A percentile compares a stretch with the other conserved stretches of the same genome.
Conservation (phyloP, 2,888 invertebrate species). For the Tenthredo scrophulariae region DNA sequence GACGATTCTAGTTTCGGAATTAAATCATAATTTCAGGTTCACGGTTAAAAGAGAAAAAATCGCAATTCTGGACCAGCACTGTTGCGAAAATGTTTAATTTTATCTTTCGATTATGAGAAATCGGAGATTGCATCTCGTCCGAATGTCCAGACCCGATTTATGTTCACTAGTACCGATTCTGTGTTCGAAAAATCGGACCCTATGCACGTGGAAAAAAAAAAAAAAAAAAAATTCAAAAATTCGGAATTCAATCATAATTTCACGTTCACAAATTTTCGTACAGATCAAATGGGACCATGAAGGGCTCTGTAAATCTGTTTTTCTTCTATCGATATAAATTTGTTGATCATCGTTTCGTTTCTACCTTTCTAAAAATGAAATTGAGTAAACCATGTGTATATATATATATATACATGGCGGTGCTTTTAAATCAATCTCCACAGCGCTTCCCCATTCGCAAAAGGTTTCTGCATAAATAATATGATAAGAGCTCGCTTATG, state of each 20-base stretch:
- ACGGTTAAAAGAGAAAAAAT: neutral
- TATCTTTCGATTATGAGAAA: neutral
- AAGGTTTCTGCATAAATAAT: slow-evolving; percentile 33
- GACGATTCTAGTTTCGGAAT: neutral
- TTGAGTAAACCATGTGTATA: neutral
- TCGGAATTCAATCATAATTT: too few species aligned
- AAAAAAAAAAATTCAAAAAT: too few species aligned
- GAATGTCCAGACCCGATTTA: too few species aligned
- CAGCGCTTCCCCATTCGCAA: neutral
- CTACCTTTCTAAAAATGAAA: neutral
- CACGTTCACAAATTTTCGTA: too few species aligned
- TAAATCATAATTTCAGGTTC: neutral
- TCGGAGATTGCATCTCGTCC: too few species aligned
- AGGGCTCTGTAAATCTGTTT: too few species aligned
- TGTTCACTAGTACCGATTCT: too few species aligned
- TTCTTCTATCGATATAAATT: too few species aligned
- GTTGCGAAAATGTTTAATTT: neutral
- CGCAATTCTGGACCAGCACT: neutral
- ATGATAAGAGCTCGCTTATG: slow-evolving; percentile 25
- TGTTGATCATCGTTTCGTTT: neutral
- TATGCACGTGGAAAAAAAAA: too few species aligned
- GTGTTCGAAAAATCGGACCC: too few species aligned
- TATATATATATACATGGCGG: neutral
- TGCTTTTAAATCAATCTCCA: slow-evolving; percentile 19
- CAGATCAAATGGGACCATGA: too few species aligned